Evolutionary conservation across 2,113 vertebrate genomes (phyloP).

Genomic region (Pterocles orientalis): DNA sequence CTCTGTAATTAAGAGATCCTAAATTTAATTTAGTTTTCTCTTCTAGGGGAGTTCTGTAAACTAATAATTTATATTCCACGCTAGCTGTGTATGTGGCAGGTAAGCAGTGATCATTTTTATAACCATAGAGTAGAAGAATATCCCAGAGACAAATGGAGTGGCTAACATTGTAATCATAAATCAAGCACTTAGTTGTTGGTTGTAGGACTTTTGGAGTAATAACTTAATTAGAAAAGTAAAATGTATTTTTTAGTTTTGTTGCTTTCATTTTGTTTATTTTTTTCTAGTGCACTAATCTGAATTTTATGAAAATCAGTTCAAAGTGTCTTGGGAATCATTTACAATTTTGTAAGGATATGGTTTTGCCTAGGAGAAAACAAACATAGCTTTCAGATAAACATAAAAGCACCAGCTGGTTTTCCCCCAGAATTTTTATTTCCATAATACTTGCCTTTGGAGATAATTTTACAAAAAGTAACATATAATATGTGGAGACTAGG

Average conservation of each 20-base stretch:
- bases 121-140: background rate
- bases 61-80: background rate
- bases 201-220: background rate
- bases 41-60: background rate
- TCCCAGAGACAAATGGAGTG: background rate
- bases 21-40: constrained; percentile 1
- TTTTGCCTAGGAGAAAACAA: constrained; percentile 54
- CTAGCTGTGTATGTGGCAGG: background rate
- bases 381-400: constrained; percentile 59
- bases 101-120: constrained; percentile 15
- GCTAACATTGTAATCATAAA: background rate
- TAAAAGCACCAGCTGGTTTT: constrained; percentile 58
- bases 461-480: constrained; percentile 44
- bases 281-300: background rate
- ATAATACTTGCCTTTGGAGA: constrained; percentile 51
- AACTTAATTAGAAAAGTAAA: constrained; percentile 30
- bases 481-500: background rate
- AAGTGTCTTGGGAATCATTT: constrained; percentile 52
- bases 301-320: constrained; percentile 16
- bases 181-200: background rate
- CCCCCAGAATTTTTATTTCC: constrained; percentile 23
- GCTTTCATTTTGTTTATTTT: background rate
- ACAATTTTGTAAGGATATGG: constrained; percentile 19
- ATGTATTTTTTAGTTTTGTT: background rate
- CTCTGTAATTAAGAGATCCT: background rate